Conservation (phyloP, 2,888 invertebrate genomes). For the Agonopterix subpropinquella region DNA sequence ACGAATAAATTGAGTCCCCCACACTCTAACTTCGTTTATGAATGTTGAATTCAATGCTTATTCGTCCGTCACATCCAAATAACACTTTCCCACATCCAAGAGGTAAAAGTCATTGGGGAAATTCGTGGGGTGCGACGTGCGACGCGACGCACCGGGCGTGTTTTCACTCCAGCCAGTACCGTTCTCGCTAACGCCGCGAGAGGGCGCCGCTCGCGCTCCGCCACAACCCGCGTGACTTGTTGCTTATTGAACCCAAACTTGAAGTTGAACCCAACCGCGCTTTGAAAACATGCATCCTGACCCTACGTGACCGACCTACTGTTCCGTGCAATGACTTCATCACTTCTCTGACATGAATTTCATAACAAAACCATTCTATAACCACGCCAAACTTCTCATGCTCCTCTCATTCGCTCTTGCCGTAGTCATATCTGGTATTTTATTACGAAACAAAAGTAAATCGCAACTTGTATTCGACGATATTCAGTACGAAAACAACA, state of each 20-base stretch:
- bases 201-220: conserved; percentile 59
- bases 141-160: conserved; percentile 65
- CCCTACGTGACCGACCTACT: conserved; percentile 25
- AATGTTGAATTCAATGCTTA: no score
- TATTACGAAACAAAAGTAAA: conserved; percentile 45
- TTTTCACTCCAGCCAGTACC: conserved; percentile 65
- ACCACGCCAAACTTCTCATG: conserved; percentile 59
- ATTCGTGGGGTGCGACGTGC: conserved; percentile 70
- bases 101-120: conserved; percentile 68
- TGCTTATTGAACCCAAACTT: conserved; percentile 26
- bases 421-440: conserved; percentile 47
- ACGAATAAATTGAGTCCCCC: no score
- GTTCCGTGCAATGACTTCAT: conserved; percentile 23
- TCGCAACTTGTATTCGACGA: conserved; percentile 27
- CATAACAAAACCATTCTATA: conserved; percentile 52
- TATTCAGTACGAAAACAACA: conserved; percentile 34
- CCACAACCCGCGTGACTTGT: conserved; percentile 59
- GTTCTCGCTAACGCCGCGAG: conserved; percentile 65
- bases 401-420: conserved; percentile 49
- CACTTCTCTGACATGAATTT: conserved; percentile 59
- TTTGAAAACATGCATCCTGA: conserved; percentile 37
- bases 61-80: conserved; percentile 33
- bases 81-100: conserved; percentile 50
- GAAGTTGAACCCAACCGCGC: no score
- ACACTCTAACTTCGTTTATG: no score